Evolutionary conservation across 2,797 vertebrate species (phyloP), one percentile per base, ranked within the genome.

Genomic region (Distichodus sexfasciatus): DNA sequence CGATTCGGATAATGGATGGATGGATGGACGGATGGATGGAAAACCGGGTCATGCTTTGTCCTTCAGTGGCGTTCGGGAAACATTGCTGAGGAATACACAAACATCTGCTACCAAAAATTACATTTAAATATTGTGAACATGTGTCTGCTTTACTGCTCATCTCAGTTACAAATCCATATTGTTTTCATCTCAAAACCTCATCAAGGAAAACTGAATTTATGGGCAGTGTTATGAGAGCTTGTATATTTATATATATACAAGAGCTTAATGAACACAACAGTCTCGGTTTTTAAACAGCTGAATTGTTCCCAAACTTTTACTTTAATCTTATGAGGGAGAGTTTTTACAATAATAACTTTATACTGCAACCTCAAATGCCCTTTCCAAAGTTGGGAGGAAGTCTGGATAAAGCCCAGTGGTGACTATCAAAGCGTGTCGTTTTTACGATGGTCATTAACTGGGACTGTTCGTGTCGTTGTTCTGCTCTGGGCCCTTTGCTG

Each of bases 101-200:
- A 19, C 47, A 43, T 43, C 10, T 12, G n/a, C 43, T 66, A 10
- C 50, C 46, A 66, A 66, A 66, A 36, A 55, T 54, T 28, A 26
- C 12, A 38, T n/a, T n/a, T n/a, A n/a, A n/a, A n/a, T n/a, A n/a
- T n/a, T n/a, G n/a, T n/a, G n/a, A n/a, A n/a, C n/a, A n/a, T n/a
- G n/a, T n/a, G n/a, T n/a, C n/a, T n/a, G n/a, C n/a, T n/a, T n/a
- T n/a, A n/a, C n/a, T n/a, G n/a, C 47, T 17, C 35, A 14, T 15
- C 21, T 58, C 31, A 35, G 6, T 36, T 44, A 19, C 54, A 9
- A 3, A 36, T 67, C 47, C 44, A 6, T 38, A 47, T 44, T 48
- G 54, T 68, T 54, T 68, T 28, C 29, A 68, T 29, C 19, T 58
- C 33, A 29, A 59, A 68, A 43, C 54, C 66, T 21, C 66, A 68